These are phyloP conservation scores for Tricholaema leucomelas DNA, from an alignment of 2,113 vertebrate species.

Conservation along the genomic window DNA sequence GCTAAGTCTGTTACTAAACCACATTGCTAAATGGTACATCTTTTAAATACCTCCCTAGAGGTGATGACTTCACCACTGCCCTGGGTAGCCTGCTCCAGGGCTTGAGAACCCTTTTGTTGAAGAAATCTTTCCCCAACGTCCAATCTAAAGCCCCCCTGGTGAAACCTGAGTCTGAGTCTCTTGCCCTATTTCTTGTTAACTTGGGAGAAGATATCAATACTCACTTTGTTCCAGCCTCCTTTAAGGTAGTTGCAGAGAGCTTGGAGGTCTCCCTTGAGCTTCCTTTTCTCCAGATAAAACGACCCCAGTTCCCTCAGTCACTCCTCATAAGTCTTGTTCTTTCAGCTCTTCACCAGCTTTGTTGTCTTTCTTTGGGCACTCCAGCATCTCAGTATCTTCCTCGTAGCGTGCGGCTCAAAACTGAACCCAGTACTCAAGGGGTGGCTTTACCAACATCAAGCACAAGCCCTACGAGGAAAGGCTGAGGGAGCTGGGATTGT, in stretches of 20 bases:
- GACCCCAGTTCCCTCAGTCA: background rate
- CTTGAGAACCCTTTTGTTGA: background rate
- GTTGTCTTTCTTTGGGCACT: background rate
- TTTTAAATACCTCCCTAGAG: background rate
- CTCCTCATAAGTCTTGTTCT: background rate
- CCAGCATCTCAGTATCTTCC: background rate
- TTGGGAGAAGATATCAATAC: background rate
- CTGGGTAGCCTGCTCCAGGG: background rate
- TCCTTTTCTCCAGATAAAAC: background rate
- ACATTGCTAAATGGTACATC: background rate
- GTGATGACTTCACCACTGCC: background rate
- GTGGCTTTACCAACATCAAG: background rate
- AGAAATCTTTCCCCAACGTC: background rate
- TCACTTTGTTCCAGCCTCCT: background rate
- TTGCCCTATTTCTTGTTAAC: background rate
- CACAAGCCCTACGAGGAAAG: too few relatives aligned
- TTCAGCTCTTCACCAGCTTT: background rate
- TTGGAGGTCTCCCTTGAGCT: background rate
- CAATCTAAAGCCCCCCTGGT: background rate
- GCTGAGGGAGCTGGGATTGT: too few relatives aligned
- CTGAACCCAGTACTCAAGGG: rapidly evolving
- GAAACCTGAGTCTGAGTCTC: background rate
- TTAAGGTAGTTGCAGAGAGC: background rate
- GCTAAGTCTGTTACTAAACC: background rate
- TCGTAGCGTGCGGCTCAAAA: background rate